These are phyloP conservation scores for Achlya flavicornis DNA, from an alignment of 2,888 invertebrate species.

Conservation along the genomic window DNA sequence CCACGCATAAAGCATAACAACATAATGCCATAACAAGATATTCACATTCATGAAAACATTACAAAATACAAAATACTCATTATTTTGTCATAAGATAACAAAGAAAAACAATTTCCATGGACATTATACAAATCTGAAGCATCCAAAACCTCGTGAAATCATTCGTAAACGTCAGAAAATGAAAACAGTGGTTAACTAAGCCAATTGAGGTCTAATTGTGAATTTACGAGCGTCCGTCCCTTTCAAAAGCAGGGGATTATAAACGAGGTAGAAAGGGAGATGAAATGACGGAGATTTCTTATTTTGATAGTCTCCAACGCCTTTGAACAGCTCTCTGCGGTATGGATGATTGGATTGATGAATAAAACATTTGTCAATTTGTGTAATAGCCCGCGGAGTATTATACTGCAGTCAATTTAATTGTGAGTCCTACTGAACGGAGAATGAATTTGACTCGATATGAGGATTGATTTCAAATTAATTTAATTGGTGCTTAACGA, in stretches of 20 bases:
- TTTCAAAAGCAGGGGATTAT: constrained; percentile 24
- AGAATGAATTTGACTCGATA: not conserved
- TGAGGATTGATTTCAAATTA: not conserved
- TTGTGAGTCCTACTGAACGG: constrained; percentile 30
- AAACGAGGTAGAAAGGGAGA: constrained; percentile 25
- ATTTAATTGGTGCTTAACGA: not conserved
- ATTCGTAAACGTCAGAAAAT: constrained; percentile 43
- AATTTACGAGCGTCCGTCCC: constrained; percentile 42
- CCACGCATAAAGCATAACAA: not conserved
- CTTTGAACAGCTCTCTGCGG: constrained; percentile 72
- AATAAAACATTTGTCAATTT: constrained; percentile 82
- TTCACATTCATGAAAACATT: constrained; percentile 20
- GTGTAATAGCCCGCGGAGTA: constrained; percentile 66
- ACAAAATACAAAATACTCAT: constrained; percentile 13
- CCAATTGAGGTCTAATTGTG: constrained; percentile 66
- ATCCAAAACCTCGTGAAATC: constrained; percentile 22
- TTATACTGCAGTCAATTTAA: constrained; percentile 74
- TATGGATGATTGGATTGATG: constrained; percentile 77
- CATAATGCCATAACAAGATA: not conserved
- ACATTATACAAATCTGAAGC: constrained; percentile 36
- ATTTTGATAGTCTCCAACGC: constrained; percentile 68
- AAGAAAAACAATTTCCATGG: constrained; percentile 19
- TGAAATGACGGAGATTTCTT: constrained; percentile 49
- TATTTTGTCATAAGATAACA: not conserved
- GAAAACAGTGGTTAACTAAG: constrained; percentile 73